Base-by-base conservation (phyloP, 2,888 invertebrate genomes). In the Habrosyne pyritoides region DNA sequence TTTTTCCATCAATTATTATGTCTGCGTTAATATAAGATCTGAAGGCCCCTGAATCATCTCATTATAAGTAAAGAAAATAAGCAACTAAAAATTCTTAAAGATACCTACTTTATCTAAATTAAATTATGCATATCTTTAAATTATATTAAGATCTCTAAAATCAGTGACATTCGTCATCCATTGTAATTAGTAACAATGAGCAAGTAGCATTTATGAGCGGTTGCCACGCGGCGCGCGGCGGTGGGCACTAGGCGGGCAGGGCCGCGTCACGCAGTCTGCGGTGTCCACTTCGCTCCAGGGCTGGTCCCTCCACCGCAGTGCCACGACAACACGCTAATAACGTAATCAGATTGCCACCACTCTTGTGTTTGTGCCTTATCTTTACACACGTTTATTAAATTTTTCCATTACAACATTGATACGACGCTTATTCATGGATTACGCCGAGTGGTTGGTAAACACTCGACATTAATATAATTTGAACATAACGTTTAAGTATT, bases 341-440 rank as follows among this genome's bases (percentile, higher is more conserved):
- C 60, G 64, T 71, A 67, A 70, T 69, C 58, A 63, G 52, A 63
- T 65, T 61, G 47, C 26, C 18, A 47, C 10, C 47, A 47, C 28
- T 42, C n/a, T 18, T 26, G 53, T 42, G 18, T 21, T 22, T 4
- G n/a, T 24, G 28, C 30, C 28, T 28, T 50, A 50, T 50, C 50
- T 50, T 6, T 42, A 33, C 42, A 12, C 50, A 28, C 50, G 50
- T 50, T 18, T 50, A 50, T 50, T 28, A 50, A 50, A 50, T 50
- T 28, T 48, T 50, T 50, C 50, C 50, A 50, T 28, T 28, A 30
- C 50, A 50, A 28, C 30, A 50, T n/a, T 30, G 50, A 50, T 50
- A 50, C 30, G 50, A n/a, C 28, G 50, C 42, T 28, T 28, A 50
- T 28, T 50, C 21, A 50, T 18, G 50, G 28, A 26, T 49, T 50